Base-by-base conservation (phyloP, 2,797 vertebrate genomes). In the Sebastes matsubarae region DNA sequence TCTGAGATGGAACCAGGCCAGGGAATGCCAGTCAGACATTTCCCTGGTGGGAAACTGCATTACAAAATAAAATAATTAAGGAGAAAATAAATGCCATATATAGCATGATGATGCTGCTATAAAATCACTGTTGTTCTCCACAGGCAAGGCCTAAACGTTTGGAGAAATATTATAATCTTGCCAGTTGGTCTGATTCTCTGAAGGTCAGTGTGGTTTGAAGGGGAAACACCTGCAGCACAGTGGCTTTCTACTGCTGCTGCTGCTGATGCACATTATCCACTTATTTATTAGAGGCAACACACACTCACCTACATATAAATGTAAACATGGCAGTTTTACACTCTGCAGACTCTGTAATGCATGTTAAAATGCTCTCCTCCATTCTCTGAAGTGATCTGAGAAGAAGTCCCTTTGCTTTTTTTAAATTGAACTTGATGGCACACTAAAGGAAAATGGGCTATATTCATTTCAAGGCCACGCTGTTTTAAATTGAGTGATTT, bases 221-320 rank as follows among this genome's bases (percentile, higher is more conserved):
- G 16, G 79, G 84, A 87, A 74, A 75, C 90, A 93, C 91, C 90
- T 94, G 90, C 68, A 34, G 73, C 57, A 55, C 60, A 29, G 55
- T 46, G 46, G 70, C 64, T 78, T 70, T 27, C 46, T 76, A 68
- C 73, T 81, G 55, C 68, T 68, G 76, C 64, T 70, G 68, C 34
- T 36, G 34, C 52, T 38, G 69, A 72, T n/a, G 77, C 72, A 34
- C 16, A 72, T 32, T 34, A 36, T 29, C 11, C 68, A 77, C 42
- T 38, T 8, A n/a, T 63, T 64, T 25, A 73, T 77, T 24, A 60
- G 34, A 63, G 32, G 46, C 8, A 10, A 58, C 18, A 61, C 61
- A 68, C n/a, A n/a, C 20, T n/a, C 30, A 25, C 63, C 13, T 50
- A n/a, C 20, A n/a, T 52, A 52, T n/a, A 52, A n/a, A 52, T 52